Conservation (phyloP, 1,140 invertebrate species). For the Phymastichus coffea region DNA sequence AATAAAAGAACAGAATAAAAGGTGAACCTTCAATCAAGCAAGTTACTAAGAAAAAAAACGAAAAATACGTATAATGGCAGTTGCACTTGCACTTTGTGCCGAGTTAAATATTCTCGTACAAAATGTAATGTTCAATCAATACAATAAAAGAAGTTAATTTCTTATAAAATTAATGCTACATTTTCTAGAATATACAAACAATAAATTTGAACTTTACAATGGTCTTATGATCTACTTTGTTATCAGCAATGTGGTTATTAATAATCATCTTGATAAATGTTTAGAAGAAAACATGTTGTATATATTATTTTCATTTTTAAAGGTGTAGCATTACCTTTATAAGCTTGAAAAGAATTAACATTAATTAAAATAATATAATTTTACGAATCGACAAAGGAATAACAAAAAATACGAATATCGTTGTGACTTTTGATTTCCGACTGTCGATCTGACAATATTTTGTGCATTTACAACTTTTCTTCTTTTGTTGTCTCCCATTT, state of each 20-base stretch:
- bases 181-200: neutral
- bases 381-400: neutral
- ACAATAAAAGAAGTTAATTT: neutral
- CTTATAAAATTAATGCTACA: conserved; percentile 11
- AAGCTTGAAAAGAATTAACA: neutral
- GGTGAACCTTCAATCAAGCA: neutral
- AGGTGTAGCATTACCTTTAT: conserved; percentile 7
- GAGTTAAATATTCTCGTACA: neutral
- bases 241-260: too few species aligned
- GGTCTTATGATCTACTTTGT: too few species aligned
- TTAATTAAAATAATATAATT: conserved; percentile 2
- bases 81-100: conserved; percentile 14
- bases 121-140: neutral
- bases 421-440: conserved; percentile 10
- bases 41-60: conserved; percentile 12
- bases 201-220: neutral
- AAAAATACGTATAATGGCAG: conserved; percentile 17
- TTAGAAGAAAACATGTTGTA: too few species aligned
- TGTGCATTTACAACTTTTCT: conserved; percentile 21
- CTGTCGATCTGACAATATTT: neutral
- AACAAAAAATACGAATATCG: neutral
- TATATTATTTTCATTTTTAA: too few species aligned
- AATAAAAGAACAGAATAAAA: conserved; percentile 4
- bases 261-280: too few species aligned
- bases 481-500: neutral